Evolutionary conservation across 2,888 invertebrate species (phyloP).

Genomic region (Hyposoter dolosus): DNA sequence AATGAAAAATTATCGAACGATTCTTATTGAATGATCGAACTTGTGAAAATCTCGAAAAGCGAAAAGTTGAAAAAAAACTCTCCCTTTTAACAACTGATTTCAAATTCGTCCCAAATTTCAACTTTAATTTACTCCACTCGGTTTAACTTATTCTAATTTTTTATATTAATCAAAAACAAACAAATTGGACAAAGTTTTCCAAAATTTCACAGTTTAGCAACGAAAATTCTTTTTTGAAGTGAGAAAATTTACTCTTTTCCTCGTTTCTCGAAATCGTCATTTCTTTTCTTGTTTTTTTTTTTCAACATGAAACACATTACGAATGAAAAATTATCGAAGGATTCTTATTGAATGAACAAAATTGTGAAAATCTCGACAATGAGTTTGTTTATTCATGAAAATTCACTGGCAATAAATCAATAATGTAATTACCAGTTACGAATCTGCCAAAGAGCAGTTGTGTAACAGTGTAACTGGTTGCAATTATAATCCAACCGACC

Average conservation of each 20-base stretch:
- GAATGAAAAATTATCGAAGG: not conserved
- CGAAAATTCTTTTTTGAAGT: too few relatives aligned
- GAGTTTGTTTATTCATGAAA: not conserved
- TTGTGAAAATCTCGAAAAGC: not conserved
- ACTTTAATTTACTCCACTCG: too few relatives aligned
- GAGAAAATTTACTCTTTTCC: too few relatives aligned
- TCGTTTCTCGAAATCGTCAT: too few relatives aligned
- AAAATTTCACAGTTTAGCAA: too few relatives aligned
- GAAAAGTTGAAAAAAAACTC: constrained; percentile 75
- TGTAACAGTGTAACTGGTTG: constrained; percentile 79
- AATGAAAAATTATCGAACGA: not conserved
- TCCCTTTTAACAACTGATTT: too few relatives aligned
- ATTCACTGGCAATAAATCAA: not conserved
- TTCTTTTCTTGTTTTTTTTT: not conserved
- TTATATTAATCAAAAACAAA: too few relatives aligned
- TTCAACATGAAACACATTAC: not conserved
- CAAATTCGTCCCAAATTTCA: too few relatives aligned
- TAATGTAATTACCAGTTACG: constrained; percentile 77
- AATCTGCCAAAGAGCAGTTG: constrained; percentile 83
- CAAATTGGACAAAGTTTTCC: too few relatives aligned
- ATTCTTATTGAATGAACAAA: not conserved
- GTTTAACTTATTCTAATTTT: too few relatives aligned
- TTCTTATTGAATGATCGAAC: not conserved
- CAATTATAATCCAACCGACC: constrained; percentile 85
- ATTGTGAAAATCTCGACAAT: not conserved